Evolutionary conservation across 2,113 vertebrate species (phyloP).

Genomic region (Excalfactoria chinensis): DNA sequence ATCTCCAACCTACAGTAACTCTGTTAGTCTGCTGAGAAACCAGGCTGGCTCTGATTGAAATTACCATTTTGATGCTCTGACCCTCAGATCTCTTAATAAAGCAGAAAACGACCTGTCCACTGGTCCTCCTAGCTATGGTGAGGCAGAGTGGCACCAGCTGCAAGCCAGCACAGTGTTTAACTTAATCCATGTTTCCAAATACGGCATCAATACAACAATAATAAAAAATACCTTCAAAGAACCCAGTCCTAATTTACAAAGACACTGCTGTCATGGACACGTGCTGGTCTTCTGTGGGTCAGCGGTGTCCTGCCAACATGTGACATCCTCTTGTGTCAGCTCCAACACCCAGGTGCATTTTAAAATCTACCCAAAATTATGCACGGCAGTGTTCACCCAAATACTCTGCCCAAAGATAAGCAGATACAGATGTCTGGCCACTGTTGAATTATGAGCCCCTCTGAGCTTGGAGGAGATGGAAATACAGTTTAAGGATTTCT

Average conservation of each 20-base stretch:
- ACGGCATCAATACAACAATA: neutral
- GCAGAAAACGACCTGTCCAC: slow-evolving; percentile 54
- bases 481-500: neutral
- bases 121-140: slow-evolving; percentile 40
- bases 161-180: slow-evolving; percentile 3
- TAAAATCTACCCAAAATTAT: neutral
- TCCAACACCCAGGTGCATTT: neutral
- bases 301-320: neutral
- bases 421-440: neutral
- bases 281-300: neutral
- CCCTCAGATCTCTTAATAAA: slow-evolving; percentile 72
- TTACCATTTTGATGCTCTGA: slow-evolving; percentile 73
- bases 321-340: neutral
- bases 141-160: neutral
- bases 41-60: slow-evolving; percentile 65
- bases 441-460: neutral
- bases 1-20: slow-evolving; percentile 50
- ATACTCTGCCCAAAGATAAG: neutral
- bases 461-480: neutral
- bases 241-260: neutral
- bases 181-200: neutral
- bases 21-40: slow-evolving; percentile 54
- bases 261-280: neutral
- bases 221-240: neutral
- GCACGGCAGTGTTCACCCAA: neutral